Evolutionary conservation across 1,140 invertebrate genomes (phyloP), one percentile per base, ranked within the genome.

Genomic region (Wiebesia pumilae): DNA sequence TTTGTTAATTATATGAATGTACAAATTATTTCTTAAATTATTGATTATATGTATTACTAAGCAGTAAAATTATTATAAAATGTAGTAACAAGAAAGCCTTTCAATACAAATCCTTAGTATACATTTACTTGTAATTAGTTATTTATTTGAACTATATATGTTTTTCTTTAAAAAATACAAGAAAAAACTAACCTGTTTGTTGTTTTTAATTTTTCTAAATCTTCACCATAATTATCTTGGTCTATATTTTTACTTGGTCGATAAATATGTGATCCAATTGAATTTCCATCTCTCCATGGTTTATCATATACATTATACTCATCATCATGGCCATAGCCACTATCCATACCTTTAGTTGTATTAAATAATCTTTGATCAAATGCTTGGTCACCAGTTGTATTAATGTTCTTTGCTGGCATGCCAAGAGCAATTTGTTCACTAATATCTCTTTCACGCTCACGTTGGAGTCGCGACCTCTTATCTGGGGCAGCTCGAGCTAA

Each of bases 391-490:
- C 96, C 96, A 38, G 95, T 95, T 81, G 93, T 94, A 19, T 95
- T 94, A 47, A 94, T 90, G 10, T 95, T 95, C 90, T 98, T 98
- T 7, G 98, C 97, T 0, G 99, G 99, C 91, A 99, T 93, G 9
- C 99, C 99, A 10, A 99, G 94, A 0, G 99, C 99, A 90, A 99
- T 99, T 94, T 99, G 98, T 92, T 99, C 99, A 87, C 98, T 99
- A 84, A 99, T 99, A 92, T 99, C 99, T 38, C 99, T 95, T 89
- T 99, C 99, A 7, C 98, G 95, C 90, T 99, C 98, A 51, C 97
- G 95, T 90, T 98, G 97, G 81, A 99, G 92, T 90, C 98, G 97
- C 10, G 97, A 97, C 86, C 98, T 95, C 91, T 99, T 99, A 91
- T 99, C 98, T 0, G 98, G 98, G 27, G 98, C 98, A 40, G 98